Base-by-base conservation (phyloP, 2,113 vertebrate species). In the Centropristis striata region DNA sequence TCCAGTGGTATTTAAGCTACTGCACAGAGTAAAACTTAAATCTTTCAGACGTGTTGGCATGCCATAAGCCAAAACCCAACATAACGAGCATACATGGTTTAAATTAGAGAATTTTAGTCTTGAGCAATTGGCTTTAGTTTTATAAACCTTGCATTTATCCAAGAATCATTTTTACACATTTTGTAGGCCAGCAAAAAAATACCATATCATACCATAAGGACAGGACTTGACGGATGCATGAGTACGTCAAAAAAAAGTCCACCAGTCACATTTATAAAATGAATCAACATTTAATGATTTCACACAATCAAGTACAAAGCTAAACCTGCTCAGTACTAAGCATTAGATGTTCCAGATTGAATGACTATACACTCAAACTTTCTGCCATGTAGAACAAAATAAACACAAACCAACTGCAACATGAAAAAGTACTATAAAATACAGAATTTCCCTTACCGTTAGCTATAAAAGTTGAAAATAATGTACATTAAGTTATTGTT, bases 231-330 rank as follows among this genome's bases (percentile, higher is more conserved):
- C 47, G 65, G 28, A 69, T 53, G 36, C n/a, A 81, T 18, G 0
- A 79, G 27, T 18, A 70, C 10, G 65, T 58, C 1, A 86, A 84
- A 85, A 64, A 86, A 78, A 89, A 76, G 49, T 68, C 78, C 57
- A 90, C 74, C 81, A 65, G 42, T 74, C 47, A 74, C 42, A n/a
- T 78, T 86, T 83, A 90, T 59, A 81, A 88, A 93, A 89, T 86
- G 2, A 42, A 39, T 79, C 74, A 78, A 90, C 79, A 87, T 94
- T 95, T 94, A 94, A 95, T 93, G 74, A 87, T 78, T 71, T 85
- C 66, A 91, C 49, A 91, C 73, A 79, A 66, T 66, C 67, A 86
- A 81, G 67, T 81, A 92, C 88, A 93, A 84, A 86, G 84, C 79
- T 86, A 58, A 67, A 79, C 46, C 47, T 73, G 72, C 68, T 76